These are phyloP conservation scores for Oncopodura yosiiana DNA, from an alignment of 1,140 invertebrate species.

Conservation along the genomic window DNA sequence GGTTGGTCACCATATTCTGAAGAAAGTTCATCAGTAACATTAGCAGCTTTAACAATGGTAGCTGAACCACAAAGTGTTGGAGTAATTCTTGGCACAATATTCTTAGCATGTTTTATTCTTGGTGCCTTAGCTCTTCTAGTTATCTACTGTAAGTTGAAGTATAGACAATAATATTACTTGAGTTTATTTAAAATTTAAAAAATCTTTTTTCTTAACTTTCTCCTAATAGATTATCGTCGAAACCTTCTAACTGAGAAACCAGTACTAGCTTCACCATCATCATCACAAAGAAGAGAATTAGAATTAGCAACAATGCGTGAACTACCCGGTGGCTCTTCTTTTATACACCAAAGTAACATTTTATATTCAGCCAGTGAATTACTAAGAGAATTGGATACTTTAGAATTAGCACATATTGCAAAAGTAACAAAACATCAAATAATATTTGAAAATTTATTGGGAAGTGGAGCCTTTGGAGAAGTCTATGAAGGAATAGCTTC, in stretches of 20 bases:
- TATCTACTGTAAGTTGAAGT: conserved; percentile 44
- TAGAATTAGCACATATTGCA: conserved; percentile 63
- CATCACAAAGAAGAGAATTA: conserved; percentile 52
- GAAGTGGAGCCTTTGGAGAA: conserved; percentile 93
- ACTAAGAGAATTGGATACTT: conserved; percentile 46
- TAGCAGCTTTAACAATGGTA: conserved; percentile 48
- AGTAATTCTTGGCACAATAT: conserved; percentile 49
- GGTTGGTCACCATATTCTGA: conserved; percentile 63
- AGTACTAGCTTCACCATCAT: conserved; percentile 40
- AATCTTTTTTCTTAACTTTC: not conserved
- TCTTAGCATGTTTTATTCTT: conserved; percentile 28
- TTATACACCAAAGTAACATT: conserved; percentile 68
- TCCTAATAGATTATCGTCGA: conserved; percentile 33
- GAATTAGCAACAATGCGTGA: conserved; percentile 80
- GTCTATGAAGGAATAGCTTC: conserved; percentile 81
- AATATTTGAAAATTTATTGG: conserved; percentile 74
- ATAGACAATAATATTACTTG: not conserved
- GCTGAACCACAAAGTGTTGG: conserved; percentile 49
- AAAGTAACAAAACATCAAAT: conserved; percentile 72
- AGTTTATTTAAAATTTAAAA: conserved; percentile 41
- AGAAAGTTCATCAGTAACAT: conserved; percentile 50
- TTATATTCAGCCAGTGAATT: conserved; percentile 49
- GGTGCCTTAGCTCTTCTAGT: conserved; percentile 33
- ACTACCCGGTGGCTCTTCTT: conserved; percentile 57
- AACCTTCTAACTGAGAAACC: conserved; percentile 52